Evolutionary conservation across 2,113 vertebrate genomes (phyloP), one percentile per base, ranked within the genome.

Genomic region (Ictalurus punctatus): DNA sequence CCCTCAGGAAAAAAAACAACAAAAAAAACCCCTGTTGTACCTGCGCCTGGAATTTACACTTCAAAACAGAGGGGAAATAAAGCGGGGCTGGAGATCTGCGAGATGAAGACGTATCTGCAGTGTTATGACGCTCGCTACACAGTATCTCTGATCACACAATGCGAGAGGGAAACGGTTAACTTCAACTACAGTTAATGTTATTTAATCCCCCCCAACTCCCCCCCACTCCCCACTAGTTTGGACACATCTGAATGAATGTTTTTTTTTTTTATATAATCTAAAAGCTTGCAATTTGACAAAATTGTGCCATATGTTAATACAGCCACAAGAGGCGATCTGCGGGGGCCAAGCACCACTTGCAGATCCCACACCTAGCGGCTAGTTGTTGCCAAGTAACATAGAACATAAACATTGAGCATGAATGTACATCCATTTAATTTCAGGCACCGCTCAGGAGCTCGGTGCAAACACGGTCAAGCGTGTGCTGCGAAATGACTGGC

Each of bases 41-140:
- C 23, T 78, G 73, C 10, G 23, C 6, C 13, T 34, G 48, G n/a
- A 54, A 81, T 87, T 81, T 81, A 81, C 61, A 81, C 78, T 87
- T 81, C 59, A 81, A 81, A 87, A 48, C 65, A 59, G 9, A 40
- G 19, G 30, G 10, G 21, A 14, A 23, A 61, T 48, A 84, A 65
- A 44, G 25, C 23, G 21, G 14, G 16, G 25, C 40, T 16, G 34
- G 34, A 67, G 69, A 37, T 19, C 16, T 1, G 21, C 0, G 25
- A 56, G 44, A 59, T 27, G 54, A 85, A 56, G 71, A 40, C 2
- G 16, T 30, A 44, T 37, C 13, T 14, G 59, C 13, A 0, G 17
- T 54, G 61, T 48, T 67, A n/a, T 13, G 56, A 79, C 27, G 19
- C 16, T 19, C 7, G n/a, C 25, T 79, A 48, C 48, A 16, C 48